Evolutionary conservation across 2,113 vertebrate species (phyloP).

Genomic region (Brachionichthys hirsutus): DNA sequence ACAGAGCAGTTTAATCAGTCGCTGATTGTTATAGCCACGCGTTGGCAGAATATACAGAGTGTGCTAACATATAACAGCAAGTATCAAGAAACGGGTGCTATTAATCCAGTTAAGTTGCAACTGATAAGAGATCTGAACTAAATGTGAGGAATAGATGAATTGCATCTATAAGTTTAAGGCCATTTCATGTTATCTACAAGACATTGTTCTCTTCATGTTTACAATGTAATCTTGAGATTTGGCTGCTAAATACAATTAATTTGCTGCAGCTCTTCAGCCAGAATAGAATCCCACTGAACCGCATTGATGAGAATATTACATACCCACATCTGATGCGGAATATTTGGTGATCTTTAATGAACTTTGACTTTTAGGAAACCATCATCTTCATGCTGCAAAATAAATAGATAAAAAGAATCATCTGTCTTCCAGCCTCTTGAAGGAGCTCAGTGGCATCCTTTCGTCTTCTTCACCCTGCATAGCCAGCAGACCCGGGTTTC

Average conservation of each 20-base stretch:
- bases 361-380: conserved; percentile 23
- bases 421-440: conserved; percentile 15
- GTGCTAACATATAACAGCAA: too few relatives aligned
- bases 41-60: too few relatives aligned
- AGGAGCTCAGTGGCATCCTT: conserved; percentile 10
- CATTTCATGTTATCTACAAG: conserved; percentile 33
- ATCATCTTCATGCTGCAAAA: conserved; percentile 7
- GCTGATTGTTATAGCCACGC: neutral
- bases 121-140: conserved; percentile 20
- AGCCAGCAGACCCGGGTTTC: conserved; percentile 25
- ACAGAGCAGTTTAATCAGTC: conserved; percentile 38
- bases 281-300: conserved; percentile 33
- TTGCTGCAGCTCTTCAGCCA: conserved; percentile 12
- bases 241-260: neutral
- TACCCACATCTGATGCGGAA: conserved; percentile 5
- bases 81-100: too few relatives aligned
- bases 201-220: conserved; percentile 21
- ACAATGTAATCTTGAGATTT: conserved; percentile 8
- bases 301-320: conserved; percentile 18
- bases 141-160: conserved; percentile 20
- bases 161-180: conserved; percentile 54
- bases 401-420: too few relatives aligned
- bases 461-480: conserved; percentile 43
- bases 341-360: conserved; percentile 40
- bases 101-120: too few relatives aligned